Conservation (phyloP, 2,113 vertebrate genomes). For the Mormyrus lacerda region DNA sequence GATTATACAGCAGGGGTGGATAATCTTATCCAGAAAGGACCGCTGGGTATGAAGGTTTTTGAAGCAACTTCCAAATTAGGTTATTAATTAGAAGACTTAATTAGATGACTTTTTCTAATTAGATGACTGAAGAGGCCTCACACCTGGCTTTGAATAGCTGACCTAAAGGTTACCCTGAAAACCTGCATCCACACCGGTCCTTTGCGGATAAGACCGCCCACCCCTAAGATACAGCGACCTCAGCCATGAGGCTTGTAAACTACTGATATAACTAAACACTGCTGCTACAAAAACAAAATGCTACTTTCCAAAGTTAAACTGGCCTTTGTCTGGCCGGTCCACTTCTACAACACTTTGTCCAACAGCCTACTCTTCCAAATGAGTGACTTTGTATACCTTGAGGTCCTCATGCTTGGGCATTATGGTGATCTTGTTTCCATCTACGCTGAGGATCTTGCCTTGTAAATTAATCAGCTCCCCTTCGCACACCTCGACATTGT, state of each 20-base stretch:
- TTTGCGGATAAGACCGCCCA: no score
- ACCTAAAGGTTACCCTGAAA: no score
- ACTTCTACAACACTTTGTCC: no score
- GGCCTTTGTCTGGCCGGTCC: background rate
- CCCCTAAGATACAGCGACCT: background rate
- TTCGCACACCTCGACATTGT: slow-evolving; percentile 95
- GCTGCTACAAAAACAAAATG: background rate
- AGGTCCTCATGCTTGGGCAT: slow-evolving; percentile 94
- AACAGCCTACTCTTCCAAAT: background rate
- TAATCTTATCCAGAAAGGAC: no score
- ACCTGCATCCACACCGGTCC: no score
- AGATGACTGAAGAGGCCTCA: no score
- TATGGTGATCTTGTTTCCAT: slow-evolving; percentile 94
- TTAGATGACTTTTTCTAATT: no score
- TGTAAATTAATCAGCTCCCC: slow-evolving; percentile 93
- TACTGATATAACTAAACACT: background rate
- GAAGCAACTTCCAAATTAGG: no score
- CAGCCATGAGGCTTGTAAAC: background rate
- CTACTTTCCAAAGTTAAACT: background rate
- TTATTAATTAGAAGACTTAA: no score
- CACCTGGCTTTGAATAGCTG: no score
- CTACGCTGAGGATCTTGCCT: slow-evolving; percentile 90
- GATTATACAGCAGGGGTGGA: no score
- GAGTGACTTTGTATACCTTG: slow-evolving; percentile 61
- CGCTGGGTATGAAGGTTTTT: no score